Conservation (phyloP, 2,888 invertebrate species). For the Camptogramma bilineatum region DNA sequence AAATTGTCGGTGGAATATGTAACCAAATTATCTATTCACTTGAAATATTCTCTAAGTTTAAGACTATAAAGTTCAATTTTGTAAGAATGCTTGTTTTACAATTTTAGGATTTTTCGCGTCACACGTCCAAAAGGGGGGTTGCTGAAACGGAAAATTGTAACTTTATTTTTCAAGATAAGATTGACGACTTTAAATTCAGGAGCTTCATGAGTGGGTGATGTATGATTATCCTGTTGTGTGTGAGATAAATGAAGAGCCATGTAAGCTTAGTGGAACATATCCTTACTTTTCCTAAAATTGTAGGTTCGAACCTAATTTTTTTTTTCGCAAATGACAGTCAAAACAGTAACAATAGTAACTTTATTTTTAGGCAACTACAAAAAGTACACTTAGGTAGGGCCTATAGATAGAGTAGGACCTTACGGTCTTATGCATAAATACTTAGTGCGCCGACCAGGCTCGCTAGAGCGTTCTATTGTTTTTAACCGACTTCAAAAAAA, state of each 20-base stretch:
- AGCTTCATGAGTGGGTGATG: conserved; percentile 58
- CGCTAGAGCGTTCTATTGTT: too few species aligned
- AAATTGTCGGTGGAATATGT: conserved; percentile 52
- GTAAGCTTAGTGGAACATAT: background rate
- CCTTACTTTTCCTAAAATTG: background rate
- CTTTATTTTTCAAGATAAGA: conserved; percentile 80
- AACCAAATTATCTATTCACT: conserved; percentile 49
- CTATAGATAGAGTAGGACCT: too few species aligned
- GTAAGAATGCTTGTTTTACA: conserved; percentile 35
- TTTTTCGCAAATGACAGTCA: too few species aligned
- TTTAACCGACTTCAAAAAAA: too few species aligned
- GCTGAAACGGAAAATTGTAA: conserved; percentile 81
- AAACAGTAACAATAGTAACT: too few species aligned
- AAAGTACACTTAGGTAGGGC: too few species aligned
- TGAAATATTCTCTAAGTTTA: background rate
- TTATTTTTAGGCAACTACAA: too few species aligned
- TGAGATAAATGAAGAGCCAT: background rate
- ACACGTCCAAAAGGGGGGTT: conserved; percentile 71
- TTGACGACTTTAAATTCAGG: conserved; percentile 73
- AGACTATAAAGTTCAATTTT: conserved; percentile 24
- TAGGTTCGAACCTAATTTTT: background rate
- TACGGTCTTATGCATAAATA: too few species aligned
- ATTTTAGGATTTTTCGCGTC: conserved; percentile 64
- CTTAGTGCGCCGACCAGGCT: too few species aligned
- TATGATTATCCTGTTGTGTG: conserved; percentile 56